Conservation (phyloP, 2,888 invertebrate species). For the Nephrotoma flavescens region DNA sequence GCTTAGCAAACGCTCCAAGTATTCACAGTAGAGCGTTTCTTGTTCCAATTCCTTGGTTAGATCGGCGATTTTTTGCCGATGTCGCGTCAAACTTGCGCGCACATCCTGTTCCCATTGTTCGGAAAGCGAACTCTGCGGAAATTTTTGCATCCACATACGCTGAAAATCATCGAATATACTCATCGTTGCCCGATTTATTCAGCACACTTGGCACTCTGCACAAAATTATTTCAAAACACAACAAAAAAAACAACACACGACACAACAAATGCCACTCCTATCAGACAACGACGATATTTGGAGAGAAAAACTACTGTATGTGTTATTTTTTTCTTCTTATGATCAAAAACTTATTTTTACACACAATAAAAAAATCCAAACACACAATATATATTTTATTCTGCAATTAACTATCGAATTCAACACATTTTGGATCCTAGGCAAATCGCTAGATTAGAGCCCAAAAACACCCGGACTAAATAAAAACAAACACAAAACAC, state of each 20-base stretch:
- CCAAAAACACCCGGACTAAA: neutral
- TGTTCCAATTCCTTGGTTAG: constrained; percentile 76
- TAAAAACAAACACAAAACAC: neutral
- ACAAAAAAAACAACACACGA: neutral
- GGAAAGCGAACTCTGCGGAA: constrained; percentile 79
- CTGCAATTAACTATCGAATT: neutral
- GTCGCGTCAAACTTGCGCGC: constrained; percentile 74
- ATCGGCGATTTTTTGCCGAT: constrained; percentile 71
- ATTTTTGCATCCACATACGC: constrained; percentile 81
- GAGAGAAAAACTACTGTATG: neutral
- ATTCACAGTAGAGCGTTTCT: constrained; percentile 81
- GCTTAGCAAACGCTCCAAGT: constrained; percentile 66
- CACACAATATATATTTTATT: neutral
- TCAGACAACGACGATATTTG: neutral
- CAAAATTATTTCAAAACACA: neutral
- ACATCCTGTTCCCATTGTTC: constrained; percentile 90
- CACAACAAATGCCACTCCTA: constrained; percentile 1
- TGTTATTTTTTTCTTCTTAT: neutral
- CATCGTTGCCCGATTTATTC: constrained; percentile 33
- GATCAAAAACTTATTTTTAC: neutral
- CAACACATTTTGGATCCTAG: neutral
- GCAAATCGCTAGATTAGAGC: neutral
- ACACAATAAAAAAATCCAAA: neutral
- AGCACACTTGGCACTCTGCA: neutral
- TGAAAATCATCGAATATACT: constrained; percentile 85